Evolutionary conservation across 2,888 invertebrate species (phyloP).

Genomic region (Pherbina coryleti): DNA sequence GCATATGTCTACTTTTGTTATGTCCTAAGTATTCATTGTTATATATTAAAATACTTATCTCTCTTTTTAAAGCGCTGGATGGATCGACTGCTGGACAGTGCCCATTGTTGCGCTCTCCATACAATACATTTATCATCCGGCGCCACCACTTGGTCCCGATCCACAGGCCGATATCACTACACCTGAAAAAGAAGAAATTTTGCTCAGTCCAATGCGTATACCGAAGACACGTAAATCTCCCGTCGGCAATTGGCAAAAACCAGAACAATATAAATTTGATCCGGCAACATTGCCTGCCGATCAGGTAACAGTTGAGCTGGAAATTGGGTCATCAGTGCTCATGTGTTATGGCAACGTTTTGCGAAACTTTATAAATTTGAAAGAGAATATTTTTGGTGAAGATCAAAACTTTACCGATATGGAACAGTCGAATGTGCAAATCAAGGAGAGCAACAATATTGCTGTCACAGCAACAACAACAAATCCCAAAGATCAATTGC

Average conservation of each 20-base stretch:
- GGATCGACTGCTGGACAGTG: slow-evolving; percentile 97
- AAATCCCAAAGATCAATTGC: slow-evolving; percentile 66
- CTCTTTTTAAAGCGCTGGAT: slow-evolving; percentile 73
- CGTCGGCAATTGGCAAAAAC: slow-evolving; percentile 76
- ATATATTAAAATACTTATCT: background rate
- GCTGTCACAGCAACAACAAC: slow-evolving; percentile 67
- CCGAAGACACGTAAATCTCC: slow-evolving; percentile 82
- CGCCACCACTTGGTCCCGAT: slow-evolving; percentile 87
- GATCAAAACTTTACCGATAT: slow-evolving; percentile 95
- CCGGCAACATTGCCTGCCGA: slow-evolving; percentile 88
- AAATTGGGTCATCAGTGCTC: slow-evolving; percentile 94
- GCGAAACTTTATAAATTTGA: slow-evolving; percentile 88
- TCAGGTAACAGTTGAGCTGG: slow-evolving; percentile 90
- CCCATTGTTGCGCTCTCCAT: slow-evolving; percentile 94
- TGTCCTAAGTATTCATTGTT: too few relatives aligned
- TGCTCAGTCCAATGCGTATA: slow-evolving; percentile 92
- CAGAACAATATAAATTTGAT: slow-evolving; percentile 84
- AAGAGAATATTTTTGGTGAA: slow-evolving; percentile 98
- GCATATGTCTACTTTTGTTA: too few relatives aligned
- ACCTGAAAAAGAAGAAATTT: slow-evolving; percentile 93
- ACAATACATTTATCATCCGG: slow-evolving; percentile 91
- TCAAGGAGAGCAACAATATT: slow-evolving; percentile 68
- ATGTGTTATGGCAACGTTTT: slow-evolving; percentile 93
- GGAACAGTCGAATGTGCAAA: slow-evolving; percentile 75
- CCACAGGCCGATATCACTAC: slow-evolving; percentile 94